Evolutionary conservation across 2,113 vertebrate genomes (phyloP).

Genomic region (Megatriorchis doriae): DNA sequence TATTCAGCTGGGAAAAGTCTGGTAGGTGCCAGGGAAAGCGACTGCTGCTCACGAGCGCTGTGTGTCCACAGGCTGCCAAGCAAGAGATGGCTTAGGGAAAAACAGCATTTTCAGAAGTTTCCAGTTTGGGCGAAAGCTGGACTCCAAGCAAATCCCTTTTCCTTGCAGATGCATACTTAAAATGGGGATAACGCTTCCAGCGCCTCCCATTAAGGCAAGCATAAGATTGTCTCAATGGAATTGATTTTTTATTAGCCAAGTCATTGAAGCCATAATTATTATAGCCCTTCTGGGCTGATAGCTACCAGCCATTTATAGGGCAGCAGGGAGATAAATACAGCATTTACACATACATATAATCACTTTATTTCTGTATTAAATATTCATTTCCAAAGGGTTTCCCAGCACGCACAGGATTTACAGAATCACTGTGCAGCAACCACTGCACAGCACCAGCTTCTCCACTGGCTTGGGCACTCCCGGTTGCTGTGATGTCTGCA

Average conservation of each 20-base stretch:
- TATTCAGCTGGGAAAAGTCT: background rate
- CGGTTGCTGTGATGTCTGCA: fast-evolving
- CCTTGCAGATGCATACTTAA: background rate
- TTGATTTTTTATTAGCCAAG: background rate
- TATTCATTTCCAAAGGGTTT: conserved; percentile 24
- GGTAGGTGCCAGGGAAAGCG: fast-evolving
- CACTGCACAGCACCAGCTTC: fast-evolving
- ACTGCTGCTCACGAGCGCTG: fast-evolving
- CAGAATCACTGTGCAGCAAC: background rate
- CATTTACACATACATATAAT: background rate
- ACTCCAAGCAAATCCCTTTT: background rate
- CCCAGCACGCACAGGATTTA: background rate
- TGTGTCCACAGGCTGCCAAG: background rate
- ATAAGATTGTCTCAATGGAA: background rate
- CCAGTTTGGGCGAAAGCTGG: background rate
- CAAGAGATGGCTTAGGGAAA: background rate
- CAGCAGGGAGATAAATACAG: conserved; percentile 15
- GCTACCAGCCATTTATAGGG: background rate
- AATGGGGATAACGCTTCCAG: background rate
- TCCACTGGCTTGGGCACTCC: fast-evolving
- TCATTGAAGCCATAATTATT: background rate
- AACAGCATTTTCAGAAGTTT: background rate
- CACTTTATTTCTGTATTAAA: conserved; percentile 15
- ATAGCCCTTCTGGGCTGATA: conserved; percentile 1
- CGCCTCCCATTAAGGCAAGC: background rate